A percentile compares a stretch with the other conserved stretches of the same genome.
Conservation (phyloP, 2,113 vertebrate species). For the Semnopithecus entellus region DNA sequence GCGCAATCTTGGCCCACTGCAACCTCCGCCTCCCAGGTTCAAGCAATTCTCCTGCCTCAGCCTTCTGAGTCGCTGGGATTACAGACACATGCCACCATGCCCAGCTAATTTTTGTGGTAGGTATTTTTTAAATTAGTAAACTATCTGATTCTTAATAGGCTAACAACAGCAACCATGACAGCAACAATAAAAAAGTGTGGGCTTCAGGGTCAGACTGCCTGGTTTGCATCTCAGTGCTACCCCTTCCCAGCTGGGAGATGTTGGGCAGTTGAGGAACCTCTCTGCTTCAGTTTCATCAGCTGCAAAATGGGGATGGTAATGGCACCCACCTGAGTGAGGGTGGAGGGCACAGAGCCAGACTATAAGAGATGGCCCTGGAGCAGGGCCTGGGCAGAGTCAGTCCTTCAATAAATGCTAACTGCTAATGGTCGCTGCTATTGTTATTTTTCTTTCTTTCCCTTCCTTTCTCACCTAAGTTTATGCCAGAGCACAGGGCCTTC, state of each 20-base stretch:
- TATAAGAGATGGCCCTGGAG: neutral
- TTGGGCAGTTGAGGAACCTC: neutral
- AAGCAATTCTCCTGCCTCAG: too few species aligned
- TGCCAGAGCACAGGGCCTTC: neutral
- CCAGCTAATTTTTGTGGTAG: neutral
- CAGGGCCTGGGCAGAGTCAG: neutral
- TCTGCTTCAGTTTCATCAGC: neutral
- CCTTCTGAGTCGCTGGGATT: too few species aligned
- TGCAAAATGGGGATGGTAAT: neutral
- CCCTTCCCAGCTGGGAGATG: neutral
- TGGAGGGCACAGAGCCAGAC: neutral
- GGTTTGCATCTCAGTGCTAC: neutral
- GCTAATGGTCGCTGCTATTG: neutral
- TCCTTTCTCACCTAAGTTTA: neutral
- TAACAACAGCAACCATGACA: neutral
- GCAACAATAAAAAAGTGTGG: neutral
- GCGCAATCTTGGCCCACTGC: too few species aligned
- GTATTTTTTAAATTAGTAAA: conserved; percentile 84
- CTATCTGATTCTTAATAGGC: conserved; percentile 80
- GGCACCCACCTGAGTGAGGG: neutral
- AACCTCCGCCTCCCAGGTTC: too few species aligned
- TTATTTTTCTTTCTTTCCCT: neutral
- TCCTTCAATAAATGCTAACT: neutral
- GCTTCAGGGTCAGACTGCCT: neutral
- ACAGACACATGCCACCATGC: too few species aligned